A percentile compares a stretch with the other conserved stretches of the same genome.
Evolutionary conservation across 1,140 invertebrate species (phyloP).

Genomic region (Dufourea novaeangliae): DNA sequence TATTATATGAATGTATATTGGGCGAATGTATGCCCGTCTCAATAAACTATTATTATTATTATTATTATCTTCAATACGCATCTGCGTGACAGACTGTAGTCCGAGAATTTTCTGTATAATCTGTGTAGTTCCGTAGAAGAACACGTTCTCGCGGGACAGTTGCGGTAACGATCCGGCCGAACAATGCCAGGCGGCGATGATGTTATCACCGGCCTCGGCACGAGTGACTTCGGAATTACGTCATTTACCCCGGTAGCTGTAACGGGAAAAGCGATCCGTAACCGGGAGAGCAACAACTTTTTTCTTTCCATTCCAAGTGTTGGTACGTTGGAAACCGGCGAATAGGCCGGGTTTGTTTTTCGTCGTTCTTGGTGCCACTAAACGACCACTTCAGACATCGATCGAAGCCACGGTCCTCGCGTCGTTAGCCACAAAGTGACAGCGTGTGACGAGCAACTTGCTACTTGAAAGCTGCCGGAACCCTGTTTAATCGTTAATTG

Average conservation of each 20-base stretch:
- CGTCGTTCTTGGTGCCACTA: constrained; percentile 28
- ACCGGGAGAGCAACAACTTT: background rate
- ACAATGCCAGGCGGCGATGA: background rate
- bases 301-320: constrained; percentile 3
- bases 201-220: constrained; percentile 25
- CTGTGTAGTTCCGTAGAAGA: background rate
- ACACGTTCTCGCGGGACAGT: background rate
- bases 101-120: too few species aligned
- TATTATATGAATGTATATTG: too few species aligned
- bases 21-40: too few species aligned
- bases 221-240: constrained; percentile 21
- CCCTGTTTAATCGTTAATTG: constrained; percentile 45
- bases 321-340: background rate
- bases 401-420: constrained; percentile 17
- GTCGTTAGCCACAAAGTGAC: constrained; percentile 50
- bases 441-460: constrained; percentile 48
- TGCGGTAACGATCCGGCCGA: background rate
- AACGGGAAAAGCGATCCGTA: constrained; percentile 13
- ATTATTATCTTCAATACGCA: too few species aligned
- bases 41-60: too few species aligned
- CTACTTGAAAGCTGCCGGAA: constrained; percentile 24
- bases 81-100: too few species aligned
- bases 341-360: constrained; percentile 26
- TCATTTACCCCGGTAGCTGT: background rate
- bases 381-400: constrained; percentile 52